Base-by-base conservation (phyloP, 2,888 invertebrate genomes). In the Dicroscelio sp. region DNA sequence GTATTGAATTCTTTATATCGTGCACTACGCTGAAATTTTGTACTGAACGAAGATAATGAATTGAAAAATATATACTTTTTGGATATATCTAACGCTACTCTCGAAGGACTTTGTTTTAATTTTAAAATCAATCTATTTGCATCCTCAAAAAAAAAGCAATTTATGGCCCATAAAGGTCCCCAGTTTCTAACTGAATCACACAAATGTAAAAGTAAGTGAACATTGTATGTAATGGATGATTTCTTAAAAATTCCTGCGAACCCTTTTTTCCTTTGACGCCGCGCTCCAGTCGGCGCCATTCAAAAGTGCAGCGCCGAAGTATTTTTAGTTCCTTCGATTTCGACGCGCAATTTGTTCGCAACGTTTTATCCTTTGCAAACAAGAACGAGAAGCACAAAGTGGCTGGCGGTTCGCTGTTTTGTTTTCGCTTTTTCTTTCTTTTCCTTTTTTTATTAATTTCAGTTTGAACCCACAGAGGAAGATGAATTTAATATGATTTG, bases 101-200 rank as follows among this genome's bases (percentile, higher is more conserved):
- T 35, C 6, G 8, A 35, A 12, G 87, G 87, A 75, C 67, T 80
- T 75, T 87, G 30, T 52, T 82, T 87, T 31, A 87, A 38, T 60
- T 87, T 43, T 31, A 87, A 25, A n/a, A 87, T 48, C 20, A 75
- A 12, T 76, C 88, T 55, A 78, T 88, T 88, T 20, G 43, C 88
- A 78, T 88, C 48, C 69, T 88, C 88, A 63, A 88, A 88, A 76
- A 33, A 33, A 69, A 88, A 88, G 23, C 82, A 82, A 76, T 87
- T 87, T 14, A 82, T 75, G 0, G 30, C 76, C 78, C 78, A 86
- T 20, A 86, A 79, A 38, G 69, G 86, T 10, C 78, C 86, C 86
- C 86, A 86, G 27, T 76, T 85, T 71, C 27, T 12, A 23, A 85
- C 67, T 23, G 55, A 33, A 10, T 76, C 35, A 55, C 63, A 48